Evolutionary conservation across 2,797 vertebrate species (phyloP).

Genomic region (Clarias fuscus): DNA sequence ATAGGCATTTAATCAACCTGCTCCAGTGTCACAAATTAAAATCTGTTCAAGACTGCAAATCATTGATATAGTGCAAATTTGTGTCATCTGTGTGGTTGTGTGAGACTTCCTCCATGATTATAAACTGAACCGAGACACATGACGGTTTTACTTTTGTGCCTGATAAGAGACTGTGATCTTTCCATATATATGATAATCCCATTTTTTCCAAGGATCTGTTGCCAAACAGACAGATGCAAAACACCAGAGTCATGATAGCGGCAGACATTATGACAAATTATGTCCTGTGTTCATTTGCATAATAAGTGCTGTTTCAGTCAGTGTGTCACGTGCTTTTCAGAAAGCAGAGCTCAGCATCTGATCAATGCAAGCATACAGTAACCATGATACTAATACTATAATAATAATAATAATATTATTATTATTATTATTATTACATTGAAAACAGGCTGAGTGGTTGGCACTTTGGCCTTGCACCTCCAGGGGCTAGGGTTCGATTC

Average conservation of each 20-base stretch:
- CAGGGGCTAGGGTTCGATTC: too few relatives aligned
- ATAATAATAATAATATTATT: too few relatives aligned
- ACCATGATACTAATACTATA: background rate
- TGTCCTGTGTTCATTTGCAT: slow-evolving; percentile 3
- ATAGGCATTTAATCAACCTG: background rate
- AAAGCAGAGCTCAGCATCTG: background rate
- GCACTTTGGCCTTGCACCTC: too few relatives aligned
- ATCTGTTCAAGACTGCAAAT: slow-evolving; percentile 10
- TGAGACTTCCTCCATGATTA: background rate
- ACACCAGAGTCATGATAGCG: background rate
- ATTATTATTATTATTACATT: too few relatives aligned
- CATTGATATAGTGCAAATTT: background rate
- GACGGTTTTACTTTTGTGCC: background rate
- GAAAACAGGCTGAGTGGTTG: too few relatives aligned
- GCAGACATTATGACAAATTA: background rate
- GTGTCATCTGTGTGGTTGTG: background rate
- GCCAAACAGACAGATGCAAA: slow-evolving; percentile 1
- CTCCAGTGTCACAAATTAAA: slow-evolving; percentile 14
- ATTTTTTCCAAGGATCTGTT: background rate
- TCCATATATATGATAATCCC: too few relatives aligned
- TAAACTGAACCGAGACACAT: background rate
- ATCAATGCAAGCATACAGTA: too few relatives aligned
- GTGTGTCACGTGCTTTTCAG: background rate
- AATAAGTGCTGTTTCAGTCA: background rate
- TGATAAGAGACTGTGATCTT: too few relatives aligned